Percentiles rank a stretch among this genome's conserved stretches.
These are phyloP conservation scores for Yponomeuta plumbellus DNA, from an alignment of 2,888 invertebrate species.

Conservation along the genomic window DNA sequence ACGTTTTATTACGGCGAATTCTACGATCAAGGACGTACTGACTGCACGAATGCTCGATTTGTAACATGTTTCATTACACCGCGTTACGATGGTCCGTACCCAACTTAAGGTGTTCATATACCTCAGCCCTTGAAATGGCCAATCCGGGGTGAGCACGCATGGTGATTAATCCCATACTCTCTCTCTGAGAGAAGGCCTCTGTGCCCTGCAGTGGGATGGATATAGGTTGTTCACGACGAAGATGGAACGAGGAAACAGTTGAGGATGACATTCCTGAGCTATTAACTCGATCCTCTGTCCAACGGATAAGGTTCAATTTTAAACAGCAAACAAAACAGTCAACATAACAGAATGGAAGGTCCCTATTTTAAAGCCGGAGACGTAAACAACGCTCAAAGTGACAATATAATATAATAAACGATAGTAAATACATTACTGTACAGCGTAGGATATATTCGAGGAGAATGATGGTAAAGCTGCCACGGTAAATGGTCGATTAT, in stretches of 20 bases:
- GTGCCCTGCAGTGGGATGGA: too few relatives aligned
- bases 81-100: too few relatives aligned
- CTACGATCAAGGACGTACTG: too few relatives aligned
- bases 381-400: conserved; percentile 14
- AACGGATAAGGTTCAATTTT: not conserved
- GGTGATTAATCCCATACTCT: too few relatives aligned
- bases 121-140: too few relatives aligned
- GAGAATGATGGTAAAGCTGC: conserved; percentile 11
- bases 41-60: too few relatives aligned
- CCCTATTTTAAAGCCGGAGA: conserved; percentile 16
- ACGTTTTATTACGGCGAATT: too few relatives aligned
- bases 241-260: not conserved
- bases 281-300: not conserved
- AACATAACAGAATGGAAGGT: conserved; percentile 4
- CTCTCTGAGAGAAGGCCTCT: too few relatives aligned
- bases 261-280: not conserved
- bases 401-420: conserved; percentile 17
- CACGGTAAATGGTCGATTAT: conserved; percentile 8
- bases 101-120: too few relatives aligned
- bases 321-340: not conserved
- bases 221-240: too few relatives aligned
- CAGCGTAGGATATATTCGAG: conserved; percentile 4
- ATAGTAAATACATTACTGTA: conserved; percentile 6
- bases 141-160: too few relatives aligned
- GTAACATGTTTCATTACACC: too few relatives aligned